phyloP scores from a whole-genome alignment of 2,113 vertebrate genomes.

The Chionodraco myersi region DNA sequence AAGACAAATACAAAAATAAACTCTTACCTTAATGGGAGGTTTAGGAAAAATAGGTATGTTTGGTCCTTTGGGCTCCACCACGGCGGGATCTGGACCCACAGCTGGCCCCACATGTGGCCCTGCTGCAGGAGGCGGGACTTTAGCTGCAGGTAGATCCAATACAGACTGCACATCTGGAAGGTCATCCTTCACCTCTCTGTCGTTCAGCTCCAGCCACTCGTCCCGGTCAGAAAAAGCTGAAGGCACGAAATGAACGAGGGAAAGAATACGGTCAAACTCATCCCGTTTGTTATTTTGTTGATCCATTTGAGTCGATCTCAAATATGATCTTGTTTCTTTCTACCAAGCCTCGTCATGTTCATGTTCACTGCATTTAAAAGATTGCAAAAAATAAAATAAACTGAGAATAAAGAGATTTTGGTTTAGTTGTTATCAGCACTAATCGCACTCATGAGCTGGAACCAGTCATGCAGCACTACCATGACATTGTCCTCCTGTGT shows the following conservation, averaged over 20 bases:
- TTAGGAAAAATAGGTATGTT: constrained; percentile 65
- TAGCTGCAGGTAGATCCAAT: constrained; percentile 28
- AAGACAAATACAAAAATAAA: too few relatives aligned
- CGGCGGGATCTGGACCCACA: background rate
- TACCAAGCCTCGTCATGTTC: too few relatives aligned
- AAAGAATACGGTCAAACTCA: background rate
- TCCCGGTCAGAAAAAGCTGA: constrained; percentile 80
- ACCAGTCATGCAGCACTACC: too few relatives aligned
- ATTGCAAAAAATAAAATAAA: too few relatives aligned
- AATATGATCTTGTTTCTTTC: too few relatives aligned
- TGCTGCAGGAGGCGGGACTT: constrained; percentile 32
- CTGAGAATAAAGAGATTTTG: too few relatives aligned
- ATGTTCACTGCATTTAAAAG: too few relatives aligned
- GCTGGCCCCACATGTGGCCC: constrained; percentile 46
- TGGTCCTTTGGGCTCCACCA: constrained; percentile 57
- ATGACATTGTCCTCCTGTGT: background rate
- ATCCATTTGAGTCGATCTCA: too few relatives aligned
- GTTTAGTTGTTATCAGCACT: background rate
- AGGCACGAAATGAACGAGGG: background rate
- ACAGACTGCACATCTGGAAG: constrained; percentile 77
- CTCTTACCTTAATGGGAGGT: constrained; percentile 73
- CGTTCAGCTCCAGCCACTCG: constrained; percentile 74
- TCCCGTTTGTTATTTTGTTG: too few relatives aligned
- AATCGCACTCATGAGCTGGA: too few relatives aligned
- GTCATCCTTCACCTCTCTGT: constrained; percentile 78